Evolutionary conservation across 2,797 vertebrate genomes (phyloP).

Genomic region (Phrynocephalus vlangalii): DNA sequence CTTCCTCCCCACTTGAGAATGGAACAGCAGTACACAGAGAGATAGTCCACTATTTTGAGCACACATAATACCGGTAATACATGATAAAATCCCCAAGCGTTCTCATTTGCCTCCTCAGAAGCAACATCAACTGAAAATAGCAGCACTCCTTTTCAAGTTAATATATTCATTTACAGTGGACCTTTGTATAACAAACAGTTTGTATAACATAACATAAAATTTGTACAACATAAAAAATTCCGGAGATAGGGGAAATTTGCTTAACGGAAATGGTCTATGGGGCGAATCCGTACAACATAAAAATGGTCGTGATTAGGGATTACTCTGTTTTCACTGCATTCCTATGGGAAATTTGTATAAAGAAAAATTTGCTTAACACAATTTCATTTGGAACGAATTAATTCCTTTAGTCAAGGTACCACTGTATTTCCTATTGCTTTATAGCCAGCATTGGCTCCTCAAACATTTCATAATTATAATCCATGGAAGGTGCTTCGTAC

Average conservation of each 20-base stretch:
- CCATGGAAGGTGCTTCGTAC: not conserved
- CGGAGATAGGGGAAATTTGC: too few relatives aligned
- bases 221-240: too few relatives aligned
- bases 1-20: conserved; percentile 1
- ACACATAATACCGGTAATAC: not conserved
- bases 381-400: too few relatives aligned
- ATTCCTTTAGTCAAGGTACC: too few relatives aligned
- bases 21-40: not conserved
- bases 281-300: too few relatives aligned
- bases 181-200: too few relatives aligned
- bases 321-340: too few relatives aligned
- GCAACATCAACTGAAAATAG: not conserved
- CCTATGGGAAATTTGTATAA: too few relatives aligned
- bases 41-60: not conserved
- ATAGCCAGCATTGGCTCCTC: not conserved
- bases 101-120: not conserved
- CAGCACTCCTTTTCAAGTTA: not conserved
- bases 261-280: too few relatives aligned
- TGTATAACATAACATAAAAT: too few relatives aligned
- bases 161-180: not conserved
- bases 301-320: too few relatives aligned
- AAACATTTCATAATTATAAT: not conserved
- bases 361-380: too few relatives aligned
- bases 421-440: not conserved
- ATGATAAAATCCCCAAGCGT: not conserved